Conservation (phyloP, 2,797 vertebrate genomes). For the Fringilla coelebs region DNA sequence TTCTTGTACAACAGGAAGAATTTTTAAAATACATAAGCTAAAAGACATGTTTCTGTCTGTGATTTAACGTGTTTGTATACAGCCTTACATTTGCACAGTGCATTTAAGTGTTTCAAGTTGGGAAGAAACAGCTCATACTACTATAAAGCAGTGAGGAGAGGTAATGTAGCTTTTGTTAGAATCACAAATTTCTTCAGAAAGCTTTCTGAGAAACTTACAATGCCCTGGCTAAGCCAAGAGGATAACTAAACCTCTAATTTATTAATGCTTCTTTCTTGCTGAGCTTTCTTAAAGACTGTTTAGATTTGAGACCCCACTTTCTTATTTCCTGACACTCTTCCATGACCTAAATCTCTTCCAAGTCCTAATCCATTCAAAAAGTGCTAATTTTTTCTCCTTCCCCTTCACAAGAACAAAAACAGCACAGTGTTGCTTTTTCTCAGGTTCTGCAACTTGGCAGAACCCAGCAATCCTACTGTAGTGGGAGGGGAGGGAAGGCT, state of each 20-base stretch:
- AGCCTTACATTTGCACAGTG: background rate
- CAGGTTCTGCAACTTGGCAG: slow-evolving; percentile 15
- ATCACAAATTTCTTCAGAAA: background rate
- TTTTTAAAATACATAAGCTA: background rate
- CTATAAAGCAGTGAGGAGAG: background rate
- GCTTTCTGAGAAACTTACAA: background rate
- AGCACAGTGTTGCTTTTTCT: background rate
- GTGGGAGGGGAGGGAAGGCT: background rate
- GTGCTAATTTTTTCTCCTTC: background rate
- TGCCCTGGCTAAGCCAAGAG: background rate
- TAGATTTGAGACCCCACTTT: background rate
- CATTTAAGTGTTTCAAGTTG: fast-evolving
- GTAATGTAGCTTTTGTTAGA: background rate
- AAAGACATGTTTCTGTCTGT: background rate
- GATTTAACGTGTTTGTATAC: background rate
- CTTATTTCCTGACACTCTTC: background rate
- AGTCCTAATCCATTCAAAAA: background rate
- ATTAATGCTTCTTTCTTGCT: background rate
- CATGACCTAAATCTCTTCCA: background rate
- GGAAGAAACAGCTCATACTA: background rate
- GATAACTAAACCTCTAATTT: background rate
- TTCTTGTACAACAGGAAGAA: background rate
- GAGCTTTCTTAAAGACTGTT: background rate
- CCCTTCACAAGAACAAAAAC: background rate
- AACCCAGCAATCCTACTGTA: background rate